These are phyloP conservation scores for Pomatostomus ruficeps DNA, from an alignment of 2,113 vertebrate species.

Conservation along the genomic window DNA sequence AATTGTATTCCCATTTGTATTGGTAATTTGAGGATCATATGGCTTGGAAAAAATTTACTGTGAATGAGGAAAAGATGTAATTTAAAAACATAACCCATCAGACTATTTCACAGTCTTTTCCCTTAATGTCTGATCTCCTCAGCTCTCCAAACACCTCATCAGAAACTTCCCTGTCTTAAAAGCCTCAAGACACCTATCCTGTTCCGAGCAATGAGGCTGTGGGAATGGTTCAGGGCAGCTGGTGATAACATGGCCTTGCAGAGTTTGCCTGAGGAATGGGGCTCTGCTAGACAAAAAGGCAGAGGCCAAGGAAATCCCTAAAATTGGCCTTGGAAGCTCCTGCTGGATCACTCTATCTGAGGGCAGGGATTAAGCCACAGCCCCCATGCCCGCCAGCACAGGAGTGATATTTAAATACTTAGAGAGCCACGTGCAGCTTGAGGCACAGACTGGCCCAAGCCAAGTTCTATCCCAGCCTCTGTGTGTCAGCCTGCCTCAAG, in stretches of 20 bases:
- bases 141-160: not conserved
- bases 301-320: not conserved
- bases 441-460: not conserved
- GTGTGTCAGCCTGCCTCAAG: not conserved
- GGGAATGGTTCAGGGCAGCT: not conserved
- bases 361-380: not conserved
- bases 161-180: not conserved
- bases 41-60: constrained; percentile 25
- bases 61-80: not conserved
- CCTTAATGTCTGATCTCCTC: not conserved
- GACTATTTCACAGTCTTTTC: not conserved
- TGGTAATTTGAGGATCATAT: not conserved
- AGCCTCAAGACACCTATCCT: not conserved
- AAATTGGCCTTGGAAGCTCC: not conserved
- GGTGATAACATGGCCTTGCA: not conserved
- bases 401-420: not conserved
- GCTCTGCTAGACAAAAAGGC: not conserved
- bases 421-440: not conserved
- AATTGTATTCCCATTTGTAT: constrained; percentile 7
- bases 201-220: not conserved
- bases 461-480: not conserved
- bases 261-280: not conserved
- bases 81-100: not conserved
- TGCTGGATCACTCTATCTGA: not conserved
- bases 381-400: not conserved